These are phyloP conservation scores for Lates japonicus DNA, from an alignment of 2,797 vertebrate genomes.

Conservation along the genomic window DNA sequence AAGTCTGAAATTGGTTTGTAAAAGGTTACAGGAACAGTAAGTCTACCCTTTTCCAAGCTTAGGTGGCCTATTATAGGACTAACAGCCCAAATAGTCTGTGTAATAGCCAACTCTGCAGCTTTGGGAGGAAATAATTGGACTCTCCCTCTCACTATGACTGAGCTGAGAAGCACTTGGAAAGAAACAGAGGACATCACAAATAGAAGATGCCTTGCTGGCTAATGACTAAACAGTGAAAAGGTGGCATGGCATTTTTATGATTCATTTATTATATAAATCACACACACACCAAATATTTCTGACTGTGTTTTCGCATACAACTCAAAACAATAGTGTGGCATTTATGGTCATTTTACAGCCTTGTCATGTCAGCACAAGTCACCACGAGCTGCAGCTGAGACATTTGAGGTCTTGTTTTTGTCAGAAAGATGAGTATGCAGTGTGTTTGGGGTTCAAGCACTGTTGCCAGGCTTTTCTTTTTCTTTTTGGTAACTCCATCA, in stretches of 20 bases:
- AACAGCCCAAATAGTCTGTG: neutral
- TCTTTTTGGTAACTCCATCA: neutral
- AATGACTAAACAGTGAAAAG: conserved; percentile 34
- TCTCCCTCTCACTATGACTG: neutral
- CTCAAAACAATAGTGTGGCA: neutral
- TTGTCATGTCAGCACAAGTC: too few species aligned
- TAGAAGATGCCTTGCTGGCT: conserved; percentile 8
- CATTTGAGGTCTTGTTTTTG: too few species aligned
- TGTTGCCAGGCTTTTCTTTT: neutral
- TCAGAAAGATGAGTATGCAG: too few species aligned
- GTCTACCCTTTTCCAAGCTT: neutral
- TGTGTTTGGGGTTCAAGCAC: too few species aligned
- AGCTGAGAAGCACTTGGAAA: conserved; percentile 26
- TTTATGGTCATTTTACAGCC: too few species aligned
- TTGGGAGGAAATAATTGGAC: conserved; percentile 34
- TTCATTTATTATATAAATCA: conserved; percentile 33
- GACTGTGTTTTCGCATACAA: neutral
- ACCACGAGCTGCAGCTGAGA: too few species aligned
- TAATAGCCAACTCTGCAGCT: conserved; percentile 21
- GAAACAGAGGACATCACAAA: conserved; percentile 5
- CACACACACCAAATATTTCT: conserved; percentile 7
- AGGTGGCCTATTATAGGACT: conserved; percentile 7
- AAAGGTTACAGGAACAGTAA: conserved; percentile 34
- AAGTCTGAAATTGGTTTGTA: conserved; percentile 35
- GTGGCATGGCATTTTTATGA: conserved; percentile 25